A percentile compares a stretch with the other conserved stretches of the same genome.
phyloP scores from a whole-genome alignment of 2,888 invertebrate species.

The Piscicola geometra region DNA sequence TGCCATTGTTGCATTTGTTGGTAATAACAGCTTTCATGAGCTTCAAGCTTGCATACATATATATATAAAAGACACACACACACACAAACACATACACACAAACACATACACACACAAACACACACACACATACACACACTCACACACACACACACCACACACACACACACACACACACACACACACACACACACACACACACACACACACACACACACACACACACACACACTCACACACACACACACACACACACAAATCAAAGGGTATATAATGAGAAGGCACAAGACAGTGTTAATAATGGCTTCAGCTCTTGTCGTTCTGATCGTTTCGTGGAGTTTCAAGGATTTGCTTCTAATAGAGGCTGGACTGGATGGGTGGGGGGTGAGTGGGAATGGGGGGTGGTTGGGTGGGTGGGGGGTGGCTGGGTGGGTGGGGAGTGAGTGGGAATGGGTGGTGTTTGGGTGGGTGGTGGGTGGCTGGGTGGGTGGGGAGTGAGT shows the following conservation, averaged over 20 bases:
- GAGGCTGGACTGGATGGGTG: background rate
- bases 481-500: slow-evolving; percentile 2
- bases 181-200: slow-evolving; percentile 14
- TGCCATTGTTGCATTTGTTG: too few species aligned
- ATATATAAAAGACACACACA: too few species aligned
- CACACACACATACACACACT: slow-evolving; percentile 5
- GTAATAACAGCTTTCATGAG: too few species aligned
- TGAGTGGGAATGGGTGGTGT: background rate
- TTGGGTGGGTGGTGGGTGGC: slow-evolving; percentile 1
- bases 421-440: background rate
- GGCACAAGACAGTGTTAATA: too few species aligned
- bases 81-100: background rate
- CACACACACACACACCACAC: background rate
- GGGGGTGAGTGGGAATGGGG: background rate
- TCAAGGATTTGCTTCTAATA: background rate
- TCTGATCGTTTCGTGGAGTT: background rate
- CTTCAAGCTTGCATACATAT: too few species aligned
- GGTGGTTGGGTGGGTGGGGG: too few species aligned
- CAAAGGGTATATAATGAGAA: background rate
- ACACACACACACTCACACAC: background rate
- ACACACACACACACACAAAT: background rate
- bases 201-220: background rate
- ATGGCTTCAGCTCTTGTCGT: background rate
- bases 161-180: background rate
- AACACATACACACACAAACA: background rate